Conservation (phyloP, 2,113 vertebrate genomes). For the Hystrix cristata region DNA sequence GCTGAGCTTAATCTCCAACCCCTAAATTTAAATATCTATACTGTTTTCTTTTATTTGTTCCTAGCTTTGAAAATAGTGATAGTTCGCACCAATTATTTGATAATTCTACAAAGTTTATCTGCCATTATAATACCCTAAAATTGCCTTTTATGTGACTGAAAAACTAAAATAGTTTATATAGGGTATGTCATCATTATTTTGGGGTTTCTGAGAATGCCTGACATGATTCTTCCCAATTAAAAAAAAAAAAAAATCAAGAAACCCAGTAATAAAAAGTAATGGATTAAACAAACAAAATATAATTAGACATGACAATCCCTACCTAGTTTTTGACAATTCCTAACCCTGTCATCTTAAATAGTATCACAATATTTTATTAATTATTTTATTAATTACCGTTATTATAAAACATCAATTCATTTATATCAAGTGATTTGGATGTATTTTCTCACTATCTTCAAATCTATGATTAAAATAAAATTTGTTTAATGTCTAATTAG, state of each 20-base stretch:
- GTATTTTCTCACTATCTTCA: not conserved
- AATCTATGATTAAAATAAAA: constrained; percentile 16
- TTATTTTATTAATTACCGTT: not conserved
- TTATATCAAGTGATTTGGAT: not conserved
- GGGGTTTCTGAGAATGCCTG: not conserved
- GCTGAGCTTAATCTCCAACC: no score
- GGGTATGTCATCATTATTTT: not conserved
- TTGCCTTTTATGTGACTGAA: not conserved
- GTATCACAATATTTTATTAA: not conserved
- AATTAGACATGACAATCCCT: not conserved
- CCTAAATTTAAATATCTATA: not conserved
- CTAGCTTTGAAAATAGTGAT: not conserved
- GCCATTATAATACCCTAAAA: not conserved
- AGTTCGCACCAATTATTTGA: not conserved
- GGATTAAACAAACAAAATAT: not conserved
- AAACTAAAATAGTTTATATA: not conserved
- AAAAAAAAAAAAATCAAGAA: not conserved
- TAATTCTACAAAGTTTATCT: not conserved
- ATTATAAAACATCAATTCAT: constrained; percentile 8
- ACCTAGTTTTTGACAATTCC: not conserved
- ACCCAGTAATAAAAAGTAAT: not conserved
- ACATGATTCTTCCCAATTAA: not conserved
- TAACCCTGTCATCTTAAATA: not conserved
- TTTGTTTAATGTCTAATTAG: not conserved
- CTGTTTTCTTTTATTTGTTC: not conserved